Conservation (phyloP, 2,113 vertebrate species). For the Guaruba guarouba region DNA sequence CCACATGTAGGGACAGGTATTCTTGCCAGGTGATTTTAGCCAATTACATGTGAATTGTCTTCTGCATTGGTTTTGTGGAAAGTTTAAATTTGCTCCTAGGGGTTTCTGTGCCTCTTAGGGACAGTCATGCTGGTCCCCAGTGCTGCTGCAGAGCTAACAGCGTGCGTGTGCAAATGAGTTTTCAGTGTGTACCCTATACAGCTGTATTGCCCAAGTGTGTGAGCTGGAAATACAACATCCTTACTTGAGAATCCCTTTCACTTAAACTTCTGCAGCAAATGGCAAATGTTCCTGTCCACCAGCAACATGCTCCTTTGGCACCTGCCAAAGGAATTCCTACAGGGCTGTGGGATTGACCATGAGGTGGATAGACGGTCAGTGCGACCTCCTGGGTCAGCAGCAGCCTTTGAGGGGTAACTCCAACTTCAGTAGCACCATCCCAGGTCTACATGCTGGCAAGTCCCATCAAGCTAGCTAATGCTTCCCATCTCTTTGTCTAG, state of each 20-base stretch:
- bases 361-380: neutral
- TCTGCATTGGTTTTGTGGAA: neutral
- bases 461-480: neutral
- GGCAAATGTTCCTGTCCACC: neutral
- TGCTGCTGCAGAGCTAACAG: neutral
- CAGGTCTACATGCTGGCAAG: neutral
- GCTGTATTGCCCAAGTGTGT: accelerated
- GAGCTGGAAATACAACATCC: neutral
- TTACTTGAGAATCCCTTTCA: neutral
- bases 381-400: neutral
- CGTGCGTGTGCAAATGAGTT: neutral
- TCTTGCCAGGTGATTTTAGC: neutral
- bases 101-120: neutral
- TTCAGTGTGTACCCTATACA: neutral
- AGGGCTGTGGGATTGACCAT: neutral
- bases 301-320: neutral
- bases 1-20: neutral
- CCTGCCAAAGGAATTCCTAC: neutral
- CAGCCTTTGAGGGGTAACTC: neutral
- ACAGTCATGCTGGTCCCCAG: neutral
- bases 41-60: neutral
- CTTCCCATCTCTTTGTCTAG: neutral
- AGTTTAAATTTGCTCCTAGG: neutral
- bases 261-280: neutral
- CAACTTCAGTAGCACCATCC: neutral